These are phyloP conservation scores for Camptogramma bilineatum DNA, from an alignment of 2,888 invertebrate genomes.

Conservation along the genomic window DNA sequence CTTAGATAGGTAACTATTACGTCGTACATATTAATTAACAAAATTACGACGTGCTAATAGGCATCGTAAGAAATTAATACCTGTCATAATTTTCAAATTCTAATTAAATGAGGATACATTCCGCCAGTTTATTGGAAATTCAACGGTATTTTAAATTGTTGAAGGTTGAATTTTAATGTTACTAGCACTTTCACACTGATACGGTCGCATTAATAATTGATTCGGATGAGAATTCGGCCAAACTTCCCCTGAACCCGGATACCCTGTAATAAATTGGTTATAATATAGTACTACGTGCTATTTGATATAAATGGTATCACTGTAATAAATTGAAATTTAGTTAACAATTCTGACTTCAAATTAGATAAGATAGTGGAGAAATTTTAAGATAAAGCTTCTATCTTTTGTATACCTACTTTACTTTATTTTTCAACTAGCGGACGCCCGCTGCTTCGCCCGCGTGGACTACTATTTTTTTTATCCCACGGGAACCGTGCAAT, in stretches of 20 bases:
- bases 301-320: neutral
- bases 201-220: neutral
- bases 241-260: neutral
- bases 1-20: conserved; percentile 14
- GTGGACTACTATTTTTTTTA: no score
- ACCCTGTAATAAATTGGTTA: neutral
- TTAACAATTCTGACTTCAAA: neutral
- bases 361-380: no score
- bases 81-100: conserved; percentile 14
- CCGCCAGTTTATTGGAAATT: neutral
- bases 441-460: no score
- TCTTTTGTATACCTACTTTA: no score
- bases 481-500: no score
- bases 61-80: conserved; percentile 22
- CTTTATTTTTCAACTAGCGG: no score
- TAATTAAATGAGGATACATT: conserved; percentile 9
- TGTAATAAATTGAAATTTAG: neutral
- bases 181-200: neutral
- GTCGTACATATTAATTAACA: conserved; percentile 22
- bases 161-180: neutral
- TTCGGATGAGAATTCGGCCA: neutral
- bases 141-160: neutral
- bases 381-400: no score
- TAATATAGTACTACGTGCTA: neutral
- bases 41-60: conserved; percentile 18